Evolutionary conservation across 2,797 vertebrate genomes (phyloP).

Genomic region (Notoglanidium macrostoma): DNA sequence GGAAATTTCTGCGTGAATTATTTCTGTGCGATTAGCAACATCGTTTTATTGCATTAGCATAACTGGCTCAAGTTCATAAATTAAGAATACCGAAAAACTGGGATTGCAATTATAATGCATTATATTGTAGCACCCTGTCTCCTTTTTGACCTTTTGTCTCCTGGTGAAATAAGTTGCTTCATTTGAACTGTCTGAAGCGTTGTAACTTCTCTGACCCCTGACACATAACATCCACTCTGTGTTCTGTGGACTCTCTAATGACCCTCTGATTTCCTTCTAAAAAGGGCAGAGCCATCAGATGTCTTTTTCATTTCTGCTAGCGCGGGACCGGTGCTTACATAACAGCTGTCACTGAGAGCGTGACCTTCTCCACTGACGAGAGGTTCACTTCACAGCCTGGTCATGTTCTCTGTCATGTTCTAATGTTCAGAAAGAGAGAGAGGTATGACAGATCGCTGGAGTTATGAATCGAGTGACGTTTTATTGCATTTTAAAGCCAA

Average conservation of each 20-base stretch:
- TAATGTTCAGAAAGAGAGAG: background rate
- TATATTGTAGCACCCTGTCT: too few species aligned
- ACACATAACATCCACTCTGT: slow-evolving; percentile 12
- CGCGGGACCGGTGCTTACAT: slow-evolving; percentile 31
- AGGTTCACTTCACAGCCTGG: slow-evolving; percentile 28
- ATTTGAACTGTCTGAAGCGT: background rate
- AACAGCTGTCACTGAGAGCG: slow-evolving; percentile 43
- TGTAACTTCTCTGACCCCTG: slow-evolving; percentile 2
- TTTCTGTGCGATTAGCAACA: too few species aligned
- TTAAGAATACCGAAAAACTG: too few species aligned
- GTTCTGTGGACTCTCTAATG: slow-evolving; percentile 9
- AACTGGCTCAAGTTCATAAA: too few species aligned
- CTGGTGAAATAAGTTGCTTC: background rate
- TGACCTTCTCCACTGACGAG: slow-evolving; percentile 38
- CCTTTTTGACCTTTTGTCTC: background rate
- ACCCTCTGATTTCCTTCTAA: slow-evolving; percentile 17
- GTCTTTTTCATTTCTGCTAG: slow-evolving; percentile 24
- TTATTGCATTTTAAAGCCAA: background rate
- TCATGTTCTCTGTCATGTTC: slow-evolving; percentile 22
- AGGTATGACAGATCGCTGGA: background rate
- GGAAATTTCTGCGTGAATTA: too few species aligned
- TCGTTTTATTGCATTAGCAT: too few species aligned
- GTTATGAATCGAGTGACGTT: background rate
- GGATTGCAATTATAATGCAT: background rate
- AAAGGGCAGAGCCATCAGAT: slow-evolving; percentile 46